Percentiles rank a stretch among this genome's conserved stretches.
Evolutionary conservation across 2,113 vertebrate genomes (phyloP).

Genomic region (Hippocampus barbouri): DNA sequence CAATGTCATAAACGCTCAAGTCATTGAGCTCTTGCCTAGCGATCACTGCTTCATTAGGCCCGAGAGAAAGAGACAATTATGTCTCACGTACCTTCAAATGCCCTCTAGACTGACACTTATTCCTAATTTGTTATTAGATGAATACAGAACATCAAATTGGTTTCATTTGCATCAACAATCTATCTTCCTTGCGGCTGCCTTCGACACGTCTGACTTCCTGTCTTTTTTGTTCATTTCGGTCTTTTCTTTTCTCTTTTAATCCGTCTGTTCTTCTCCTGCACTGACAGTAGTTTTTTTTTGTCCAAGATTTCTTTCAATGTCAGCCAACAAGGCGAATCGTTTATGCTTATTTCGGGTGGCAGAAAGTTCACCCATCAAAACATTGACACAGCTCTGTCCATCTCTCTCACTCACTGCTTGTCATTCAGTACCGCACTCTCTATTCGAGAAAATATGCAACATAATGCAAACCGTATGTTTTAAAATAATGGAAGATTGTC

Average conservation of each 20-base stretch:
- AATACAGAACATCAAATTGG: constrained; percentile 12
- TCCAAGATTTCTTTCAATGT: constrained; percentile 23
- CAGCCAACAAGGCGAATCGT: constrained; percentile 17
- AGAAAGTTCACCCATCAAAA: constrained; percentile 32
- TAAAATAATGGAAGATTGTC: neutral
- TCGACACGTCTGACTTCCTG: constrained; percentile 5
- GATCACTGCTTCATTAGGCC: constrained; percentile 8
- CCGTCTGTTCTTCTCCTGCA: constrained; percentile 17
- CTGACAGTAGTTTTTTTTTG: neutral
- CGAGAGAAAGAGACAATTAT: constrained; percentile 9
- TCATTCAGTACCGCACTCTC: constrained; percentile 6
- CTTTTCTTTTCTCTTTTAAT: constrained; percentile 27
- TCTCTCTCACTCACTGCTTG: constrained; percentile 7
- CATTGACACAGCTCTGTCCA: constrained; percentile 14
- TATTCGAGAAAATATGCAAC: neutral
- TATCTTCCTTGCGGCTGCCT: constrained; percentile 7
- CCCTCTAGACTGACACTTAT: constrained; percentile 7
- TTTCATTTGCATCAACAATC: constrained; percentile 31
- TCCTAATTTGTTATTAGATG: constrained; percentile 5
- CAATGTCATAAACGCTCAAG: neutral
- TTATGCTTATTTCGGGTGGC: constrained; percentile 46
- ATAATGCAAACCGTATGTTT: neutral
- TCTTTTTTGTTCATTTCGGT: constrained; percentile 16
- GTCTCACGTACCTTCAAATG: constrained; percentile 11
- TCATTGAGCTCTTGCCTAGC: neutral